Evolutionary conservation across 1,140 invertebrate genomes (phyloP), one percentile per base, ranked within the genome.

Genomic region (Drosophila jambulina): DNA sequence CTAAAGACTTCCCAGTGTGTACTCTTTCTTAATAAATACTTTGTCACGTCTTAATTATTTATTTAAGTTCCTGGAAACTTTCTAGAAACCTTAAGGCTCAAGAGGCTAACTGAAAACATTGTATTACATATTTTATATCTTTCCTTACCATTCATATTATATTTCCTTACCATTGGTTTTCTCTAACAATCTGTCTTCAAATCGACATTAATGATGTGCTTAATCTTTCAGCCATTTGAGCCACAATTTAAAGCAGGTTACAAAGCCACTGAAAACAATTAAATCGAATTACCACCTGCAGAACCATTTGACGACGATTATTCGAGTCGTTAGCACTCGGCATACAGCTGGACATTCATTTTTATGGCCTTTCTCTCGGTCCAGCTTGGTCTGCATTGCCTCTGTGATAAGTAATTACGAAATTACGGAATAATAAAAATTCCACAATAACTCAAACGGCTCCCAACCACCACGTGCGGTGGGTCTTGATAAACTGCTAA

Each of bases 271-370:
- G n/a, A 48, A 23, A 29, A 48, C 43, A 80, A 87, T 87, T 82
- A 79, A 72, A 77, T 40, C 25, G 40, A 82, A 80, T 82, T 87
- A 76, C 80, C 80, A 80, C 75, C 67, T 88, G 77, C 64, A 45
- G 29, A 43, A 36, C 46, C 46, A 46, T 80, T 49, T 46, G 48
- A 21, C 38, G 32, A 54, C 61, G 27, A 64, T 51, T 58, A 53
- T 29, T 23, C 32, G 49, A 51, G 46, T 65, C 51, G 62, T 70
- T 70, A 53, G 62, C 54, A 53, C 23, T 25, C 9, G n/a, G 49
- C 32, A 67, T 65, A 59, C 69, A 86, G 61, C 64, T 82, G 75
- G 27, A 29, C 46, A 87, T 62, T 53, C 51, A 29, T 34, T 69
- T 83, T 88, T 46, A 76, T 68, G 68, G 49, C 34, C 67, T 80